Base-by-base conservation (phyloP, 2,888 invertebrate species). In the Folsomia manolachei region DNA sequence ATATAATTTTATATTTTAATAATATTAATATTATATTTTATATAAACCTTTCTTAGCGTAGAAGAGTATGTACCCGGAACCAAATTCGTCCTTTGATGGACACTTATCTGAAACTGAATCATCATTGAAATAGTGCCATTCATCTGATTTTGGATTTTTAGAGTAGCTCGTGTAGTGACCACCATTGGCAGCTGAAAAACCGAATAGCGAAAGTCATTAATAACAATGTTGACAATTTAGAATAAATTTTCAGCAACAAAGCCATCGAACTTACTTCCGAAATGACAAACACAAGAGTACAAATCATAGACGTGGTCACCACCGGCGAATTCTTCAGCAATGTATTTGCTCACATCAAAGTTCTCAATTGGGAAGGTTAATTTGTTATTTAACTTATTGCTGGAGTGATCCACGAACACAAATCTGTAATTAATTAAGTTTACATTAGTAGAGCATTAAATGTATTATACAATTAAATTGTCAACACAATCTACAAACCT, bases 151-250 rank as follows among this genome's bases (percentile, higher is more conserved):
- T 1, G 88, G 87, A 82, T 88, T 88, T 81, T 86, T 87, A 14
- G 88, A 85, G 79, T 87, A 89, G 1, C 88, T 86, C 27, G 88
- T 88, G 80, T 89, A 89, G 82, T 89, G 89, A 2, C 89, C 89
- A 23, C 88, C 87, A 65, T 87, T 87, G 52, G 87, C 86, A 74
- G 88, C 88, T 88, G 39, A 39, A 39, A 39, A 39, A 39, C 7
- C 14, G 51, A 51, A 51, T 51, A 9, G 51, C 18, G 9, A 51
- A 51, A 51, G 18, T 51, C 9, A 51, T 51, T 51, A 9, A 51
- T 18, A 11, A 51, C 9, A 51, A 51, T 11, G 18, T 51, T 51
- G 18, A 51, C 9, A 18, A 11, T 51, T 51, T 51, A 51, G 9
- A 18, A n/a, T n/a, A n/a, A n/a, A n/a, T n/a, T n/a, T n/a, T n/a